These are phyloP conservation scores for Myathropa florea DNA, from an alignment of 2,888 invertebrate genomes.

Conservation along the genomic window DNA sequence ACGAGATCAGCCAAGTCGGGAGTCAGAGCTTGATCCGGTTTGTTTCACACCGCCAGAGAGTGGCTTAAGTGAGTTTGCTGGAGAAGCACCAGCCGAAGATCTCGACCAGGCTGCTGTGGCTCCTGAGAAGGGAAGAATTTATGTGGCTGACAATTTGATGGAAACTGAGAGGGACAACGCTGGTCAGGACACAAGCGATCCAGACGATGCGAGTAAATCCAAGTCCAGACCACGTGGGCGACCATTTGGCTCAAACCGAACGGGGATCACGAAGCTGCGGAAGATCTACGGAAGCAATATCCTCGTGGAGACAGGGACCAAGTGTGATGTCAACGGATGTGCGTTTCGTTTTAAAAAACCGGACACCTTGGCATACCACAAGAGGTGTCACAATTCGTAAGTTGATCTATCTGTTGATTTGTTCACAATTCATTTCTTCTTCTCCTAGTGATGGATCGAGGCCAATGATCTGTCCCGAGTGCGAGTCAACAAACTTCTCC, in stretches of 20 bases:
- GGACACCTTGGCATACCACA: conserved; percentile 77
- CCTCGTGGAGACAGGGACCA: conserved; percentile 73
- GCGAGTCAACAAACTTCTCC: conserved; percentile 80
- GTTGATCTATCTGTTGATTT: not conserved
- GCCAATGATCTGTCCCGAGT: conserved; percentile 84
- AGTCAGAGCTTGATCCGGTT: conserved; percentile 40
- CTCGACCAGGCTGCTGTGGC: conserved; percentile 3
- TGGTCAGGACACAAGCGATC: conserved; percentile 34
- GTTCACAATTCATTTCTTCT: not conserved
- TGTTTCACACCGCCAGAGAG: not conserved
- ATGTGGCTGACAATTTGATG: conserved; percentile 79
- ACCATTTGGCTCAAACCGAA: conserved; percentile 78
- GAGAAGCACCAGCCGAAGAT: not conserved
- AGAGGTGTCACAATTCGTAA: conserved; percentile 77
- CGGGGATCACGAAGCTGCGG: conserved; percentile 75
- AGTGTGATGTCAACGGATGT: conserved; percentile 78
- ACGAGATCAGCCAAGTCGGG: conserved; percentile 61
- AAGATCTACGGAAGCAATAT: conserved; percentile 69
- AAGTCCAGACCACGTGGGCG: conserved; percentile 75
- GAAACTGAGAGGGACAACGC: conserved; percentile 55
- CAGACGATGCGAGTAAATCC: not conserved
- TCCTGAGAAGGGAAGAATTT: conserved; percentile 78
- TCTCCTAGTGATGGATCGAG: conserved; percentile 68
- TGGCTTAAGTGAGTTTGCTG: conserved; percentile 10
- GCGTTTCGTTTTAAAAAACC: conserved; percentile 78